These are phyloP conservation scores for Salpingus planirostris DNA, from an alignment of 2,888 invertebrate species.

Conservation along the genomic window DNA sequence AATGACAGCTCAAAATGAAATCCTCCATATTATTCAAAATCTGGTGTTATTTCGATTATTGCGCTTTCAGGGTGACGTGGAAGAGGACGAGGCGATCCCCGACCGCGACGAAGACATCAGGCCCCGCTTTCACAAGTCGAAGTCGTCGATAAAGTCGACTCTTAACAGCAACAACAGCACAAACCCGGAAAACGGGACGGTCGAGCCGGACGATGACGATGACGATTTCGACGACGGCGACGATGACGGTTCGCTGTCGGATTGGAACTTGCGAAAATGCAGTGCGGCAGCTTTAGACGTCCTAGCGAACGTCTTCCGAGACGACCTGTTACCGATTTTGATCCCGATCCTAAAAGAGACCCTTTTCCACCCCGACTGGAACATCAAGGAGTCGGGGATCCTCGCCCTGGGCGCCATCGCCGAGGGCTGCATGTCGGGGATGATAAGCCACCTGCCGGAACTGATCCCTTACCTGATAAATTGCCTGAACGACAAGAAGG, in stretches of 20 bases:
- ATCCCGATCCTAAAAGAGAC: constrained; percentile 96
- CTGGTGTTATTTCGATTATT: constrained; percentile 5
- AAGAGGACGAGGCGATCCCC: constrained; percentile 95
- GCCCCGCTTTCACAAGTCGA: constrained; percentile 92
- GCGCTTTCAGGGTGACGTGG: constrained; percentile 73
- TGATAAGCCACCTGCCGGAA: constrained; percentile 93
- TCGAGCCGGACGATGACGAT: constrained; percentile 59
- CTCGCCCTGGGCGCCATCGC: constrained; percentile 79
- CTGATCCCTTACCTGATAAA: constrained; percentile 91
- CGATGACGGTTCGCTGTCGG: constrained; percentile 85
- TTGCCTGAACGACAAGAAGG: constrained; percentile 89
- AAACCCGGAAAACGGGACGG: constrained; percentile 45
- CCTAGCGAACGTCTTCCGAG: constrained; percentile 92
- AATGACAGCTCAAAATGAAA: no score
- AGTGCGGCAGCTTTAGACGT: constrained; percentile 97
- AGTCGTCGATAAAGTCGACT: constrained; percentile 66
- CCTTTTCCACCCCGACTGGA: constrained; percentile 92
- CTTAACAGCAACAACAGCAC: constrained; percentile 31
- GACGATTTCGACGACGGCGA: constrained; percentile 73
- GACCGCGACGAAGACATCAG: constrained; percentile 96
- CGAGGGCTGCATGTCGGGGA: constrained; percentile 85
- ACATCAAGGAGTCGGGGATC: constrained; percentile 86
- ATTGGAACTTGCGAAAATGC: constrained; percentile 98
- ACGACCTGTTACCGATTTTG: constrained; percentile 86
- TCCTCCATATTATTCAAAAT: no score